Evolutionary conservation across 37 sponge, comb jelly and placozoan genomes (phyloP), one percentile per base, ranked within the genome.

Genomic region (Halisarca cf. caerulea): DNA sequence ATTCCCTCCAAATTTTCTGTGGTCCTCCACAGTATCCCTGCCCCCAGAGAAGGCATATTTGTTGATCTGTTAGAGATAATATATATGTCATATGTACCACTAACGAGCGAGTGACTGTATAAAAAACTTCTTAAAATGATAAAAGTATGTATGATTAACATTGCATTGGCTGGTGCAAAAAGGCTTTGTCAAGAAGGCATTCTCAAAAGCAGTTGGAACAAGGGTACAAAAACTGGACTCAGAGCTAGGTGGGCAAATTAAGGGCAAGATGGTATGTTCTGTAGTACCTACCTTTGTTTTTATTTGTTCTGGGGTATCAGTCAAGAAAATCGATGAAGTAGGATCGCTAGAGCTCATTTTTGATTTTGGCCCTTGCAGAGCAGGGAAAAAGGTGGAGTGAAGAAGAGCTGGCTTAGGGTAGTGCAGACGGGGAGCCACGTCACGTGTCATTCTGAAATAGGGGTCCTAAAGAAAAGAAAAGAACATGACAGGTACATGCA

Each of bases 11-110:
- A 78, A 61, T 71, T 84, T 83, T 20, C 92, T 58, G 80, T 96
- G 97, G 79, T 96, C 94, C 73, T 96, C 97, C 38, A 90, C 62
- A 62, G 97, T 91, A 66, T 86, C 94, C 53, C 80, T 80, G 3
- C 97, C 97, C 44, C 97, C 97, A 74, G 92, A 91, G 66, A 90
- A 96, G 0, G 97, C 97, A 80, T 96, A 87, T 69, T 91, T 96
- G 82, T 87, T 89, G 51, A 96, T 82, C 92, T 94, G 27, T 62
- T 62, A 15, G 15, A 4, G 18, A 62, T n/a, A 62, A 30, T 28
- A 62, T 62, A 23, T 11, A 47, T 47, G 6, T 14, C 9, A 47
- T 47, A 47, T 47, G 51, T n/a, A n/a, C n/a, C n/a, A n/a, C n/a
- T n/a, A n/a, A n/a, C n/a, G n/a, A n/a, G n/a, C n/a, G n/a, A n/a